Evolutionary conservation across 2,797 vertebrate species (phyloP).

Genomic region (Neosalanx taihuensis): DNA sequence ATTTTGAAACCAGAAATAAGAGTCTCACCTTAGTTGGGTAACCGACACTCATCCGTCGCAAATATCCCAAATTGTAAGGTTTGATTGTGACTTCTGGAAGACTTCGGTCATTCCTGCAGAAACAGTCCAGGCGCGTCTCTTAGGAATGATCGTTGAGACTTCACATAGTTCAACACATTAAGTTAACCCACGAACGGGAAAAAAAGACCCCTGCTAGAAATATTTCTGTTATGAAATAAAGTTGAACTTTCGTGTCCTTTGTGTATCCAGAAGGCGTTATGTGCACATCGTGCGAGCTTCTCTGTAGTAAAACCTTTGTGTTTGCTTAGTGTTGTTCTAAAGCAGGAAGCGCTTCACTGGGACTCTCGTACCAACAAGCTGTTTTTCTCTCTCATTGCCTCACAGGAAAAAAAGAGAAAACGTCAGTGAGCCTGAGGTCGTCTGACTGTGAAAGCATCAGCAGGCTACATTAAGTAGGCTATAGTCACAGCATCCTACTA

Average conservation of each 20-base stretch:
- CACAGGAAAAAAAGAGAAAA: constrained; percentile 39
- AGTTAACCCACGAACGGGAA: neutral
- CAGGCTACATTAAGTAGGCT: neutral
- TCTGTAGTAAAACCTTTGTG: constrained; percentile 35
- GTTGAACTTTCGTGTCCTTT: neutral
- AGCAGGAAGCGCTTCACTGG: constrained; percentile 86
- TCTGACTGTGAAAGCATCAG: neutral
- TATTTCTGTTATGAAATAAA: neutral
- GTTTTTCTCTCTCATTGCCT: constrained; percentile 61
- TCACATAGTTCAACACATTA: neutral
- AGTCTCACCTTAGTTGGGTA: neutral
- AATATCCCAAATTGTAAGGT: neutral
- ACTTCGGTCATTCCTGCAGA: neutral
- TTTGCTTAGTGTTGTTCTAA: constrained; percentile 67
- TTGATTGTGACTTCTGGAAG: neutral
- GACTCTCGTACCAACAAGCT: constrained; percentile 75
- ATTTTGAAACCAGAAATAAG: neutral
- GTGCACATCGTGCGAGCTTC: constrained; percentile 33
- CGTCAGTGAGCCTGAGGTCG: neutral
- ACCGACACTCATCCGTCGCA: neutral
- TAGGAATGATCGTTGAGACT: neutral
- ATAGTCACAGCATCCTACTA: too few species aligned
- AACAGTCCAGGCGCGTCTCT: constrained; percentile 6
- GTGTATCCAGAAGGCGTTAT: neutral
- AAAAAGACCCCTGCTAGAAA: neutral